A percentile compares a stretch with the other conserved stretches of the same genome.
Evolutionary conservation across 2,113 vertebrate genomes (phyloP).

Genomic region (Lophius piscatorius): DNA sequence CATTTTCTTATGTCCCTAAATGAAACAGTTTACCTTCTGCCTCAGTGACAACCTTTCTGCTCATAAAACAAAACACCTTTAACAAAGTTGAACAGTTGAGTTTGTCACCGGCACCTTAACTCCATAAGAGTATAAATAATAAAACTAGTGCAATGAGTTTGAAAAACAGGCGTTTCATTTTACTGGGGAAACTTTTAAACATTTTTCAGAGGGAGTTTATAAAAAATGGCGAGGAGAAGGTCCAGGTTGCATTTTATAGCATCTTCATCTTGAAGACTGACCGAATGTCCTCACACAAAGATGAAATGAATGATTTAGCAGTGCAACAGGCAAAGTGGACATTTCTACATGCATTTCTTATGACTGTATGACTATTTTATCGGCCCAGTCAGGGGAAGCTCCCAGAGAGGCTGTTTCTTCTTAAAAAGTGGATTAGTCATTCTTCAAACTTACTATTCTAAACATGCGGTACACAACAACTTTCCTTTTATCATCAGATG

Average conservation of each 20-base stretch:
- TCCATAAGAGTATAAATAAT: no score
- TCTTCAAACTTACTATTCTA: slow-evolving; percentile 15
- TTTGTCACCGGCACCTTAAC: no score
- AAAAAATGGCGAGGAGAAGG: neutral
- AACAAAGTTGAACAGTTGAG: no score
- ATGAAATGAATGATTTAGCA: slow-evolving; percentile 50
- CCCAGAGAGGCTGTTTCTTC: slow-evolving; percentile 16
- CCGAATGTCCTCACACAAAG: slow-evolving; percentile 2
- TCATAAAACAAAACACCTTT: no score
- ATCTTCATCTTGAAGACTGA: slow-evolving; percentile 15
- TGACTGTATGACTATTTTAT: slow-evolving; percentile 54
- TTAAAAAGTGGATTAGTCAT: slow-evolving; percentile 27
- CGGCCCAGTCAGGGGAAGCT: neutral
- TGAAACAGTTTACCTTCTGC: no score
- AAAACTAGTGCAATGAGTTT: no score
- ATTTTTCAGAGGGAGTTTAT: neutral
- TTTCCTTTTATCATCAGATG: slow-evolving; percentile 12
- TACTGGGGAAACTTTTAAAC: neutral
- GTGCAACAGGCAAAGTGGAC: slow-evolving; percentile 32
- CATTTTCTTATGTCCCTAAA: no score
- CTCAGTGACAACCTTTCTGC: no score
- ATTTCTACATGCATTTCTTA: slow-evolving; percentile 53
- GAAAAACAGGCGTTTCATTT: neutral
- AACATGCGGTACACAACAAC: neutral
- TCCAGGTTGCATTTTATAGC: neutral